Evolutionary conservation across 2,888 invertebrate genomes (phyloP).

Genomic region (Eupsilia transversa): DNA sequence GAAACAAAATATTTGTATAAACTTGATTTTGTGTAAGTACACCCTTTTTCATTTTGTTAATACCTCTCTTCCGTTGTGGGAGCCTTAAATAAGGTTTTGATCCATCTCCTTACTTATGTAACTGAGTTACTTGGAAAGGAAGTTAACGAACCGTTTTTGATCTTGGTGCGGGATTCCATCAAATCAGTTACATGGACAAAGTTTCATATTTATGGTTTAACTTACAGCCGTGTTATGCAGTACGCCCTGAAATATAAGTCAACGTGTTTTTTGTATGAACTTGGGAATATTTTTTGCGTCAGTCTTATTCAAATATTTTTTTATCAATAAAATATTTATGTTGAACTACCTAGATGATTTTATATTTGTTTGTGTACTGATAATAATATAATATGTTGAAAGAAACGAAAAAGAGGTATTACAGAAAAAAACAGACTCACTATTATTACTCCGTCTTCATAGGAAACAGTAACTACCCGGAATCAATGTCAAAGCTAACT

Average conservation of each 20-base stretch:
- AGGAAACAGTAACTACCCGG: background rate
- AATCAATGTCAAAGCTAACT: slow-evolving; percentile 28
- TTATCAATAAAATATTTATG: background rate
- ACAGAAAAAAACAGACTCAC: background rate
- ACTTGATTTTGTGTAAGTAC: background rate
- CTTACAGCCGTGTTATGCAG: slow-evolving; percentile 63
- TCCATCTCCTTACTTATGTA: slow-evolving; percentile 73
- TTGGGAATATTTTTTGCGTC: slow-evolving; percentile 9
- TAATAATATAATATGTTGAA: background rate
- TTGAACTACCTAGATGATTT: background rate
- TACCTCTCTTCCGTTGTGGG: slow-evolving; percentile 47
- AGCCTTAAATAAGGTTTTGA: slow-evolving; percentile 70
- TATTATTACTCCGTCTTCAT: no score
- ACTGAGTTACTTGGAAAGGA: slow-evolving; percentile 78
- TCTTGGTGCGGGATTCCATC: slow-evolving; percentile 78
- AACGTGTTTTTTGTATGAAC: slow-evolving; percentile 5
- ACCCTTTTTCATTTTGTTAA: background rate
- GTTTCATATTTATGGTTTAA: slow-evolving; percentile 77
- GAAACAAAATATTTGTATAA: background rate
- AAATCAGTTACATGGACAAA: slow-evolving; percentile 76
- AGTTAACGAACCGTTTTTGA: slow-evolving; percentile 82
- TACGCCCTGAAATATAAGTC: slow-evolving; percentile 34
- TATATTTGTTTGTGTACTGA: background rate
- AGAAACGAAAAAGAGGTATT: background rate
- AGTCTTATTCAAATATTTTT: slow-evolving; percentile 23